Evolutionary conservation across 2,888 invertebrate genomes (phyloP), one percentile per base, ranked within the genome.

Genomic region (Quadriops clusia): DNA sequence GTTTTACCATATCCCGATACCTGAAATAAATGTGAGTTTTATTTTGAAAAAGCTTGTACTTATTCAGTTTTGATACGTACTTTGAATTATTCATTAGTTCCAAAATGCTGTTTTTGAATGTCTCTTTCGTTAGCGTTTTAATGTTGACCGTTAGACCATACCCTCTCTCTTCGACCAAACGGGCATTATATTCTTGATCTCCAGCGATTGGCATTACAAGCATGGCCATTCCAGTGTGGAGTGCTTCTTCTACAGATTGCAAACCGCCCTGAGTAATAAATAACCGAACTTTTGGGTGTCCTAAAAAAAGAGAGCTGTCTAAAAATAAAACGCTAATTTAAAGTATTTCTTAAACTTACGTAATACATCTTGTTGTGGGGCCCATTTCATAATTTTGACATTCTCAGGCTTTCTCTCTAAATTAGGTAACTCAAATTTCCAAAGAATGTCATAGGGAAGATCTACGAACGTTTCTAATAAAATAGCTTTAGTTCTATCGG

Each of bases 251-350:
- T 1, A 59, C 51, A 0, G 64, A 64, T 28, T 64, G 63, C 2
- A 62, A 38, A 2, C 65, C 65, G 24, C 62, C 63, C 53, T 65
- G 65, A 1, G 60, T 62, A 22, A 65, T 57, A 30, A 66, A 66
- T 2, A 63, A 30, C 36, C 64, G 65, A 0, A 66, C 36, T 28
- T 66, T 65, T n/a, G 56, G 56, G 41, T 66, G 65, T 14, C 41
- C 45, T 46, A 18, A 17, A 36, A 22, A 16, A 15, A 16, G 23
- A 25, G 8, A 11, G 7, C 4, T 9, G 5, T 9, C 5, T 9
- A 1, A 10, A 5, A 3, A 11, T 11, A 11, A 11, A 8, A 18
- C 21, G 4, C 21, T 13, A 8, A 30, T 26, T 5, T 20, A 26
- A 23, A 11, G 6, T 11, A 13, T 10, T 3, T 6, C 17, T n/a